Evolutionary conservation across 2,888 invertebrate species (phyloP).

Genomic region (Acrobasis suavella): DNA sequence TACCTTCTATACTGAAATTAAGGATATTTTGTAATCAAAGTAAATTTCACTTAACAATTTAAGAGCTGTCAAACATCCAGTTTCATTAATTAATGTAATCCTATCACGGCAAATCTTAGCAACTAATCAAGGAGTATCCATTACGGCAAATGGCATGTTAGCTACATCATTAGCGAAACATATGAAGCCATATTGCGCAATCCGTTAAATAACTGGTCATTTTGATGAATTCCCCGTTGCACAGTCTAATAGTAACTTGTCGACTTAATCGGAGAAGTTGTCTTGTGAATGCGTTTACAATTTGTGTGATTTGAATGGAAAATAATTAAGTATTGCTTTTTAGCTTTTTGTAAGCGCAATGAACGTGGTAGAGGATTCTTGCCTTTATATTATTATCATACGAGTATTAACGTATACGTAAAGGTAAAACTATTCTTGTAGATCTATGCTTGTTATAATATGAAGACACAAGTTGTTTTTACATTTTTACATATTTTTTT

Average conservation of each 20-base stretch:
- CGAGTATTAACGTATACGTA: too few species aligned
- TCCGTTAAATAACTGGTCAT: conserved; percentile 33
- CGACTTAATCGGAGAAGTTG: conserved; percentile 36
- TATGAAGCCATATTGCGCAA: conserved; percentile 15
- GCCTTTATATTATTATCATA: too few species aligned
- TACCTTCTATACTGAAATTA: not conserved
- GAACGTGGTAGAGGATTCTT: too few species aligned
- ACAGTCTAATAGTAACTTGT: conserved; percentile 46
- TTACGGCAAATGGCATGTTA: conserved; percentile 19
- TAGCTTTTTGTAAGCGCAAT: too few species aligned
- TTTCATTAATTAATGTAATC: conserved; percentile 7
- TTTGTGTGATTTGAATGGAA: conserved; percentile 7
- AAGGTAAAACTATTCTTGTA: too few species aligned
- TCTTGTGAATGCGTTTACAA: conserved; percentile 27
- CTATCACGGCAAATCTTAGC: conserved; percentile 7
- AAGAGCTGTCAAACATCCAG: not conserved
- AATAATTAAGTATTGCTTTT: too few species aligned
- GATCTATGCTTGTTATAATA: too few species aligned
- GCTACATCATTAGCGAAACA: conserved; percentile 14
- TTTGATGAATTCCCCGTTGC: conserved; percentile 49
- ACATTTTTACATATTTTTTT: too few species aligned
- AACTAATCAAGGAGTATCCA: conserved; percentile 9
- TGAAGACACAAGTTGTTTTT: too few species aligned
- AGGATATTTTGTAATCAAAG: not conserved
- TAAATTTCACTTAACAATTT: not conserved